Percentiles rank a stretch among this genome's conserved stretches.
phyloP scores from a whole-genome alignment of 2,797 vertebrate species.

The Arvicola amphibius region DNA sequence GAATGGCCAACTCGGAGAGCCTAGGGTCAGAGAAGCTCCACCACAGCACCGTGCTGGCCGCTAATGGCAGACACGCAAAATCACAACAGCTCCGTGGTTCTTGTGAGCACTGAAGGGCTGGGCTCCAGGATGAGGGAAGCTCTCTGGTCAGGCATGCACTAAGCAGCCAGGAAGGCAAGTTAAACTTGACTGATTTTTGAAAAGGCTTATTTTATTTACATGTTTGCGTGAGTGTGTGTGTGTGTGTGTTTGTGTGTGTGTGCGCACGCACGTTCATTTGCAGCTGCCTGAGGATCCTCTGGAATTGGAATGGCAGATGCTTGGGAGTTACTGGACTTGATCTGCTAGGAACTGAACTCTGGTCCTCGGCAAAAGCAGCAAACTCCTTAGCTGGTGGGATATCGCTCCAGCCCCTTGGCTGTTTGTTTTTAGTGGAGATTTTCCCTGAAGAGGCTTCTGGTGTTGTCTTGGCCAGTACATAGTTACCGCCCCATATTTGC shows the following conservation, averaged over 20 bases:
- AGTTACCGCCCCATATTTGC: not conserved
- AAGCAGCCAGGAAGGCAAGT: not conserved
- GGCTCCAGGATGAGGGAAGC: not conserved
- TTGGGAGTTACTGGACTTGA: no score
- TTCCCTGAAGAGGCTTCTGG: not conserved
- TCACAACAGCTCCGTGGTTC: not conserved
- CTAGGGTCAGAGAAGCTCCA: not conserved
- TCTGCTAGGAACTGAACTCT: not conserved
- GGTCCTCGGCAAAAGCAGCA: not conserved
- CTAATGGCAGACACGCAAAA: not conserved
- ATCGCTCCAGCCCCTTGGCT: not conserved
- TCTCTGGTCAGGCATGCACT: not conserved
- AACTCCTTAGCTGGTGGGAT: not conserved
- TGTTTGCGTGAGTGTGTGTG: not conserved
- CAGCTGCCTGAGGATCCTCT: not conserved
- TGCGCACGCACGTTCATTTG: no score
- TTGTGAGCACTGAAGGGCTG: not conserved
- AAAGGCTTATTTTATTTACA: not conserved
- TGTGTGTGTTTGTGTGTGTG: not conserved
- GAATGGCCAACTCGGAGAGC: not conserved
- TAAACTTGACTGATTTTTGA: not conserved
- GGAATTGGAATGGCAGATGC: not conserved
- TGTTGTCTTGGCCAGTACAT: not conserved
- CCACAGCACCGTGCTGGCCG: not conserved
- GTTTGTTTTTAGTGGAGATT: not conserved